A percentile compares a stretch with the other conserved stretches of the same genome.
These are phyloP conservation scores for Diglossa brunneiventris DNA, from an alignment of 2,113 vertebrate species.

Conservation along the genomic window DNA sequence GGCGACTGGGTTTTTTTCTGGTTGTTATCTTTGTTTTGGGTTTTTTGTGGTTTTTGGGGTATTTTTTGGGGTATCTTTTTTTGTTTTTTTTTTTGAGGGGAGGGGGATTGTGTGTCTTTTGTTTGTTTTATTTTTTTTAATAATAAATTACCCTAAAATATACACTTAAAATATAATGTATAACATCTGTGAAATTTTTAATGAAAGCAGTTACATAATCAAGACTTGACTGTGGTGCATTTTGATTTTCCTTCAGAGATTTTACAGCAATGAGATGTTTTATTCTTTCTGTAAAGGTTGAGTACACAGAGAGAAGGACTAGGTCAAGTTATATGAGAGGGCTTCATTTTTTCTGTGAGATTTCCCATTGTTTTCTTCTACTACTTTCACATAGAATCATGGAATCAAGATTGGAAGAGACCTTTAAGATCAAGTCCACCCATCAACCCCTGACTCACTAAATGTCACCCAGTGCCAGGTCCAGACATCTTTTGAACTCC, in stretches of 20 bases:
- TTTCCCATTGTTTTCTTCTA: not conserved
- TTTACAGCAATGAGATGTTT: not conserved
- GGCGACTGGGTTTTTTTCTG: not conserved
- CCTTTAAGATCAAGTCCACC: not conserved
- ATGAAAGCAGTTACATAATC: not conserved
- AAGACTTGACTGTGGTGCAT: not conserved
- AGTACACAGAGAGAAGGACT: not conserved
- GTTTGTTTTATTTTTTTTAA: not conserved
- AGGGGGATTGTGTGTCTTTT: not conserved
- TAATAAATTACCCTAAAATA: not conserved
- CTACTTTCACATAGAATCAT: not conserved
- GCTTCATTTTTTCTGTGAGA: not conserved
- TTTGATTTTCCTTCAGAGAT: not conserved
- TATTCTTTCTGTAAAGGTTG: not conserved
- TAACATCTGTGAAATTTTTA: not conserved
- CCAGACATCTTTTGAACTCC: not conserved
- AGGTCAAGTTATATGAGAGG: not conserved
- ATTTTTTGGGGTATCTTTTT: not conserved
- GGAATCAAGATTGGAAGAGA: not conserved
- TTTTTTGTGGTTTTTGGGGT: not conserved
- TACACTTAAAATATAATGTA: not conserved
- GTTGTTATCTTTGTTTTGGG: not conserved
- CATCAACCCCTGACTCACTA: not conserved
- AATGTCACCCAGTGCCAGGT: not conserved
- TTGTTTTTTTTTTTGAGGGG: not conserved